These are phyloP conservation scores for Drosophila dunni DNA, from an alignment of 1,140 invertebrate species.

Conservation along the genomic window DNA sequence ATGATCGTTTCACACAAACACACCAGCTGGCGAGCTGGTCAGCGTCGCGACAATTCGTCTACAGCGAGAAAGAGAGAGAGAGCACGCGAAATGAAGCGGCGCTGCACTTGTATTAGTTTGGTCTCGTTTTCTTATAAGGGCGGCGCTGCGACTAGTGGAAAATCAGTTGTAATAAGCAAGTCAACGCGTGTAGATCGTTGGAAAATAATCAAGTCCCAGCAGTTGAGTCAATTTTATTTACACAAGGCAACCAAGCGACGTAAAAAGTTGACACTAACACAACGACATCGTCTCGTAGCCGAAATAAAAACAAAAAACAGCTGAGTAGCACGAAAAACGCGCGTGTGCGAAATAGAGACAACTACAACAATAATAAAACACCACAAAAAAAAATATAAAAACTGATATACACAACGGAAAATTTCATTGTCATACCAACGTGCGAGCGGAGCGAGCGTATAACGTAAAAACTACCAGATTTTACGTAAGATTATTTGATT, in stretches of 20 bases:
- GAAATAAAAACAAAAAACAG: conserved; percentile 72
- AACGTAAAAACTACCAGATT: conserved; percentile 35
- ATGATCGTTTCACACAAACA: conserved; percentile 20
- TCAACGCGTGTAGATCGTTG: conserved; percentile 56
- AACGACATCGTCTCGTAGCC: not conserved
- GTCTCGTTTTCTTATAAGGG: conserved; percentile 75
- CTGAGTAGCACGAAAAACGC: conserved; percentile 63
- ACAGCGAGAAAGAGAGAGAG: conserved; percentile 23
- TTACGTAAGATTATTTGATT: conserved; percentile 46
- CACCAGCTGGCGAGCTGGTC: conserved; percentile 25
- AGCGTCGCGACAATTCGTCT: conserved; percentile 47
- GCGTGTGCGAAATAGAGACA: conserved; percentile 70
- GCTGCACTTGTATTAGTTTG: conserved; percentile 55
- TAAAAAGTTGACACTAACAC: conserved; percentile 30
- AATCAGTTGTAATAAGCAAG: conserved; percentile 66
- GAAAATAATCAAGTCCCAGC: conserved; percentile 1
- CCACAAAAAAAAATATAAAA: conserved; percentile 15
- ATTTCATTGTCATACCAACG: conserved; percentile 50
- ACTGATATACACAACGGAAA: conserved; percentile 61
- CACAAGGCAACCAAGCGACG: conserved; percentile 16
- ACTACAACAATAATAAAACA: conserved; percentile 30
- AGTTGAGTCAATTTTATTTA: not conserved
- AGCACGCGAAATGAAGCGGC: conserved; percentile 7
- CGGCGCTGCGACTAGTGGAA: conserved; percentile 49
- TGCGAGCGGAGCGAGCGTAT: conserved; percentile 19